Evolutionary conservation across 2,888 invertebrate species (phyloP), one percentile per base, ranked within the genome.

Genomic region (Synanthedon myopaeformis): DNA sequence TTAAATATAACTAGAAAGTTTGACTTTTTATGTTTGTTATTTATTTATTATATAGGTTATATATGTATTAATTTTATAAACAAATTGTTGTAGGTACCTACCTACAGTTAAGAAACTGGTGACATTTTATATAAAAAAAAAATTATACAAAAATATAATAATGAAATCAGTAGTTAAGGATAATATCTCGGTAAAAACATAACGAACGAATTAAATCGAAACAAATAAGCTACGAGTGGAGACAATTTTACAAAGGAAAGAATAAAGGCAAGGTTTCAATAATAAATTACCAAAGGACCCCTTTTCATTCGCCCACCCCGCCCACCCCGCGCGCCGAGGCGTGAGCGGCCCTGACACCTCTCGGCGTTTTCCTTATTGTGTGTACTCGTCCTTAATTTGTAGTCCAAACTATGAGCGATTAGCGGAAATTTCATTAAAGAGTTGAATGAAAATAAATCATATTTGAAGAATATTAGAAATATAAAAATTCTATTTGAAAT

Each of bases 181-280:
- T 17, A 17, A 17, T 42, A 23, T 35, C 35, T 35, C 10, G 35
- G 49, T 17, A 14, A 49, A 49, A 49, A 19, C 19, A 49, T 35
- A 35, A 35, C 35, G 35, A 35, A 49, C 10, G 74, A 79, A 76
- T 80, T 76, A 74, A 74, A 70, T 66, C 66, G 72, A 67, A 70
- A 74, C 73, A 81, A 79, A 79, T 77, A 76, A 75, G 73, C 67
- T 67, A 59, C 61, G 64, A 67, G 62, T 62, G 69, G 72, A 74
- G 79, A 79, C 80, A 80, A 76, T 79, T 79, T 80, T 74, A 78
- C 74, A 76, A 77, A 74, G 74, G 72, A 78, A 74, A 71, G 74
- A 74, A 77, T 68, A 70, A 70, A 77, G 71, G 75, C 73, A 74
- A 75, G 73, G 74, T 79, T 81, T 81, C 81, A 81, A 82, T 82